Base-by-base conservation (phyloP, 2,113 vertebrate species). In the Atlantisia rogersi region DNA sequence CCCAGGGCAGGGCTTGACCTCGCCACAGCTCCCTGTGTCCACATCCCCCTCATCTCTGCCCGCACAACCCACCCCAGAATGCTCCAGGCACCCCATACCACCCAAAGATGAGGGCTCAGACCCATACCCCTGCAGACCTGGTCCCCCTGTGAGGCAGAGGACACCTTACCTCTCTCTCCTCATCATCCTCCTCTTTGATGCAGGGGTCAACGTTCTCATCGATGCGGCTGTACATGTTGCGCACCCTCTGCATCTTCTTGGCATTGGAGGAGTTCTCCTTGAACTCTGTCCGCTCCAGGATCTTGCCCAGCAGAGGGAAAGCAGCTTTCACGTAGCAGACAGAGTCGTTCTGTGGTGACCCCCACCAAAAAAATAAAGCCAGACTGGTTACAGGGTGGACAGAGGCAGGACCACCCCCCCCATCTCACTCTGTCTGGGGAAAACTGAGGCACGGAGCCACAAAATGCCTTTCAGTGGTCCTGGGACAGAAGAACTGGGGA, bases 261-360 rank as follows among this genome's bases (percentile, higher is more conserved):
- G 93, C 97, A 0, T 98, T 98, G 58, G 90, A 46, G 0, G 98
- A 98, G 83, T 98, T 97, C 67, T 93, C 79, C 95, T 97, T 98
- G 97, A 98, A 98, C 24, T 88, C 86, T 0, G 98, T 96, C 18
- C 59, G 78, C 22, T 96, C 76, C 80, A 98, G 88, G 59, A 98
- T 97, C 60, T 87, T 74, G 81, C 88, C 81, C 74, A 98, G 94
- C 86, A 97, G 91, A 29, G 74, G 59, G 73, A 98, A 97, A 5
- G 98, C 97, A 5, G 97, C 98, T 97, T 97, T 98, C 60, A 98
- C 94, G 2, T 98, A 98, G 94, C 98, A 98, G 68, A 97, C 44
- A 0, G 92, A 84, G 31, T 98, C 96, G 0, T 88, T 59, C 98
- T 98, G 89, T 7, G 21, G 91, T 48, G 64, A 16, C 26, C 20